Base-by-base conservation (phyloP, 2,888 invertebrate genomes). In the Volucella zonaria region DNA sequence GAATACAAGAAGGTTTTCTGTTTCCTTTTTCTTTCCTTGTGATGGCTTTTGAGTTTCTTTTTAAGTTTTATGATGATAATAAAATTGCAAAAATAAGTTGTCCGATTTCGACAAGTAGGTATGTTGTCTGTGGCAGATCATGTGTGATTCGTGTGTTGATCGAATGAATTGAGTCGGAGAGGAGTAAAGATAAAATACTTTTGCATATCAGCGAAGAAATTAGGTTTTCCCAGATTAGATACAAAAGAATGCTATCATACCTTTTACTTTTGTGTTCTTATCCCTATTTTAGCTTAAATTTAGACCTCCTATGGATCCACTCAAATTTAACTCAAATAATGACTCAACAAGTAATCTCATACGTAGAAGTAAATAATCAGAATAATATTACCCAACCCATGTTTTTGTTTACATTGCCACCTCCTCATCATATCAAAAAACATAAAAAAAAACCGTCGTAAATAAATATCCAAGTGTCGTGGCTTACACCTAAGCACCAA, bases 1-100 rank as follows among this genome's bases (percentile, higher is more conserved):
- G 62, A 68, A 74, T 52, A 61, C 23, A 43, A 38, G 38, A 18
- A 66, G 51, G 59, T 61, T 62, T 56, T 31, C 45, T 49, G 47
- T 73, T 52, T 45, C 42, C 45, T 54, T 49, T 11, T 52, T 51
- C 59, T 68, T 12, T 40, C n/a, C 18, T 58, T 12, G 38, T 58
- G 47, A 58, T 70, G 47, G 31, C 45, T 49, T 10, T 51, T 38
- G 15, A n/a, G 38, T 15, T 61, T 61, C 47, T 45, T 64, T n/a
- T 49, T 58, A 18, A 43, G n/a, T 56, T 68, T 68, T 56, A 56
- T 68, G 56, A 8, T 15, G 45, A 38, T 58, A 45, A 67, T 68
- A 68, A 68, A 68, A 56, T 56, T 38, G 45, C 11, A 47, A 56
- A 47, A 68, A 68, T 56, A 56, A 38, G 45, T 47, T 18, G 14